These are phyloP conservation scores for Scartelaos histophorus DNA, from an alignment of 2,113 vertebrate species.

Conservation along the genomic window DNA sequence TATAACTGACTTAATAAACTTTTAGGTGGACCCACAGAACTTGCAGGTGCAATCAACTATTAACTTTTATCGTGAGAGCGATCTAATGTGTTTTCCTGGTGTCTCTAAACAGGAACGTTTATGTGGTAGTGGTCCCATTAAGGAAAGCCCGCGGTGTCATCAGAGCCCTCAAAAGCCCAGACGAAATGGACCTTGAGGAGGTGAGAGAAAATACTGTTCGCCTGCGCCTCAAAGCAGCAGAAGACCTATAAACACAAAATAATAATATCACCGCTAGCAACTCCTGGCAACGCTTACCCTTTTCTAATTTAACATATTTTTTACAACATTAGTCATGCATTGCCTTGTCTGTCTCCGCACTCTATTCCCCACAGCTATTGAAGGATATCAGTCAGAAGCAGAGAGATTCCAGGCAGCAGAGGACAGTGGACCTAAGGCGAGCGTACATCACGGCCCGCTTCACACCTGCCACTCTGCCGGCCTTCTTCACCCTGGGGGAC, in stretches of 20 bases:
- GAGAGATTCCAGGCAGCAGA: slow-evolving; percentile 86
- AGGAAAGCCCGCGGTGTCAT: slow-evolving; percentile 85
- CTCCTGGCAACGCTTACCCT: slow-evolving; percentile 31
- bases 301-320: slow-evolving; percentile 31
- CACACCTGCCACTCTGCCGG: slow-evolving; percentile 81
- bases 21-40: neutral
- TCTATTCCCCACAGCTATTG: slow-evolving; percentile 77
- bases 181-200: slow-evolving; percentile 98
- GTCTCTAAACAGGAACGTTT: slow-evolving; percentile 82
- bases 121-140: slow-evolving; percentile 93
- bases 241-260: slow-evolving; percentile 30
- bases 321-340: slow-evolving; percentile 35
- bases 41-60: neutral
- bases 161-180: slow-evolving; percentile 86
- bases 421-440: slow-evolving; percentile 86
- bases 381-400: slow-evolving; percentile 88
- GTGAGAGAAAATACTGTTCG: slow-evolving; percentile 65
- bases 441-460: slow-evolving; percentile 94
- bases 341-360: neutral
- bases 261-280: slow-evolving; percentile 24
- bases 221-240: slow-evolving; percentile 34
- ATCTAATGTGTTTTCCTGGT: slow-evolving; percentile 31
- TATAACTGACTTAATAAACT: too few species aligned
- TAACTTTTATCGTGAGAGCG: neutral
- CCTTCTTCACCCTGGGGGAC: slow-evolving; percentile 90